A percentile compares a stretch with the other conserved stretches of the same genome.
These are phyloP conservation scores for Triplophysa tibetana DNA, from an alignment of 2,113 vertebrate genomes.

Conservation along the genomic window DNA sequence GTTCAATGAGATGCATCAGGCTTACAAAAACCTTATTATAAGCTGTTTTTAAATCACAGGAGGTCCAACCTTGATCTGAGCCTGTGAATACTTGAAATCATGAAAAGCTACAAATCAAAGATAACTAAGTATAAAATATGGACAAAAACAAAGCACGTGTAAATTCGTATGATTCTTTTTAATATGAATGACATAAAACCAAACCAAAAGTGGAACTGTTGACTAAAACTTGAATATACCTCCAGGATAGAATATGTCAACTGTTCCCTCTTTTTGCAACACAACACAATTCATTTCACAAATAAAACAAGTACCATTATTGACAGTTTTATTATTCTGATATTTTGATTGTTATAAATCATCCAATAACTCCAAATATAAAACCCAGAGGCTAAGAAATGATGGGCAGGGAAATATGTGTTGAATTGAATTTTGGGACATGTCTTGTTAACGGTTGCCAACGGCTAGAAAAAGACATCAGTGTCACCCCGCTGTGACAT, in stretches of 20 bases:
- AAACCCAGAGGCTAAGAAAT: conserved; percentile 23
- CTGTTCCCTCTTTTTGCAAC: not conserved
- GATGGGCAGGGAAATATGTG: conserved; percentile 32
- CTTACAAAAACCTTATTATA: no score
- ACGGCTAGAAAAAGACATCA: conserved; percentile 45
- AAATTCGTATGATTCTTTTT: not conserved
- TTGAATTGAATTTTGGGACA: conserved; percentile 35
- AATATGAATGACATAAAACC: not conserved
- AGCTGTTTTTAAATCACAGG: no score
- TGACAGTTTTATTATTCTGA: conserved; percentile 1
- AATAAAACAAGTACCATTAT: conserved; percentile 10
- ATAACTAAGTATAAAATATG: not conserved
- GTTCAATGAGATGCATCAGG: no score
- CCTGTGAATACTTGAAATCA: not conserved
- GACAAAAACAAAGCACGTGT: not conserved
- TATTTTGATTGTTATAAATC: conserved; percentile 34
- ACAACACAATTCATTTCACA: not conserved
- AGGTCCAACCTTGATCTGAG: no score
- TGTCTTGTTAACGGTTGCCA: conserved; percentile 42
- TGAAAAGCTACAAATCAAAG: not conserved
- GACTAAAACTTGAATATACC: not conserved
- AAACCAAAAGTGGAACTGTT: not conserved
- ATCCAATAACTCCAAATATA: conserved; percentile 9
- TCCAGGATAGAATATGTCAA: not conserved
- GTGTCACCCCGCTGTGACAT: conserved; percentile 35